These are phyloP conservation scores for Metallyticus violacea DNA, from an alignment of 2,888 invertebrate species.

Conservation along the genomic window DNA sequence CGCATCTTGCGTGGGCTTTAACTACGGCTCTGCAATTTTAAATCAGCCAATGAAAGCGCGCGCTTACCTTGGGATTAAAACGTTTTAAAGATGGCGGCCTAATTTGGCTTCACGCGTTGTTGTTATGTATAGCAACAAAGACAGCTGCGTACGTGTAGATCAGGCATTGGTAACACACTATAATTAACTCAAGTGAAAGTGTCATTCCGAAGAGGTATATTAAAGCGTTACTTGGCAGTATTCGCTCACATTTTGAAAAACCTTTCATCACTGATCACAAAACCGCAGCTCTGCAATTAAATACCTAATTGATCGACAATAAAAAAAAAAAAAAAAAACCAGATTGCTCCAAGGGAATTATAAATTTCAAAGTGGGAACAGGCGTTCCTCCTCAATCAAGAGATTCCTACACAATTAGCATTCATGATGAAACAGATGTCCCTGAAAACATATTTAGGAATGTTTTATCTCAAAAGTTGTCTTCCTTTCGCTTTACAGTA, in stretches of 20 bases:
- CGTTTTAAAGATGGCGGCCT: not conserved
- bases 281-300: too few species aligned
- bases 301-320: too few species aligned
- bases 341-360: too few species aligned
- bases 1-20: not conserved
- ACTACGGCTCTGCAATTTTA: not conserved
- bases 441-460: too few species aligned
- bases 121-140: not conserved
- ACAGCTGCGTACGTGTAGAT: not conserved
- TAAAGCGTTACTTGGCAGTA: not conserved
- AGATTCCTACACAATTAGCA: too few species aligned
- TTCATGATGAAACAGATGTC: too few species aligned
- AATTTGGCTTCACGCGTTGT: not conserved
- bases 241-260: not conserved
- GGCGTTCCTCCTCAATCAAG: too few species aligned
- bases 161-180: not conserved
- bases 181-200: not conserved
- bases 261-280: not conserved
- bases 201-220: not conserved
- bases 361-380: too few species aligned
- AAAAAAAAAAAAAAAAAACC: too few species aligned
- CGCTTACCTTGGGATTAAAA: not conserved
- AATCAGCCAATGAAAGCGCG: not conserved
- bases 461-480: too few species aligned
- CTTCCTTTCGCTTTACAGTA: too few species aligned